Percentiles rank a stretch among this genome's conserved stretches.
Evolutionary conservation across 2,888 invertebrate species (phyloP).

Genomic region (Erpobdella octoculata): DNA sequence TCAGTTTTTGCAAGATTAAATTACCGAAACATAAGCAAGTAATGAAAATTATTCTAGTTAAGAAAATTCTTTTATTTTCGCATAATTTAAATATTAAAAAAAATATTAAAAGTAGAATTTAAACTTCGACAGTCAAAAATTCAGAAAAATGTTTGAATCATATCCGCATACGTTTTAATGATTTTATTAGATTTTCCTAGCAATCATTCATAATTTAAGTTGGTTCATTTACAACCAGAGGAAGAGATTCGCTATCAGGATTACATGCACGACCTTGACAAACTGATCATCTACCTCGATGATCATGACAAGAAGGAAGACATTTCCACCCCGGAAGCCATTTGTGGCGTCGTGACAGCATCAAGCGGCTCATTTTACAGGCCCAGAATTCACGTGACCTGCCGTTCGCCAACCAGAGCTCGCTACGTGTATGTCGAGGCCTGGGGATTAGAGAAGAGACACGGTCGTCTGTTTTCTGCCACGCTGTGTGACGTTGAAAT

Average conservation of each 20-base stretch:
- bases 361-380: slow-evolving; percentile 54
- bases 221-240: slow-evolving; percentile 19
- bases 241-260: slow-evolving; percentile 40
- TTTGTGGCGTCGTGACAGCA: slow-evolving; percentile 54
- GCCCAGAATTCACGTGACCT: slow-evolving; percentile 54
- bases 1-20: no score
- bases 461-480: slow-evolving; percentile 55
- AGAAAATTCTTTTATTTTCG: no score
- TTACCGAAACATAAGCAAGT: no score
- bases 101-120: no score
- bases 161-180: no score
- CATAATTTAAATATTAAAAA: no score
- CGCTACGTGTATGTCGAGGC: slow-evolving; percentile 56
- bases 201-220: no score
- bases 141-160: no score
- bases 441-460: slow-evolving; percentile 53
- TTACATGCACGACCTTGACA: slow-evolving; percentile 55
- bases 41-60: no score
- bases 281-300: slow-evolving; percentile 55
- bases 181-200: no score
- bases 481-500: slow-evolving; percentile 57
- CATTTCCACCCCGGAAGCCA: slow-evolving; percentile 37
- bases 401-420: slow-evolving; percentile 50
- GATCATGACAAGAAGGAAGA: slow-evolving; percentile 45
- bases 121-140: no score